These are phyloP conservation scores for Pogona vitticeps DNA, from an alignment of 2,113 vertebrate genomes.

Conservation along the genomic window DNA sequence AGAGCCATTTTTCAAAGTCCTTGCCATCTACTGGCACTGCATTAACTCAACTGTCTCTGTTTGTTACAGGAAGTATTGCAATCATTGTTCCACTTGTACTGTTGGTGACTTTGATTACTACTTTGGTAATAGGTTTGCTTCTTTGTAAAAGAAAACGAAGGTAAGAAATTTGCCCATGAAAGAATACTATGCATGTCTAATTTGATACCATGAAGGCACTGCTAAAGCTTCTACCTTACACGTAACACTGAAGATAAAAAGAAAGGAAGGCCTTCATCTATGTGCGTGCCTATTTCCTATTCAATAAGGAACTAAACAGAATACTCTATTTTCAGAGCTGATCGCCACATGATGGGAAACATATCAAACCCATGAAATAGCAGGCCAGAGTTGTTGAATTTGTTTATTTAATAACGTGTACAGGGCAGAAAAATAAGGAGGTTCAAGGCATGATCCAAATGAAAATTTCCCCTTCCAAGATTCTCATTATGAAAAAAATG, in stretches of 20 bases:
- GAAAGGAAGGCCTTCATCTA: neutral
- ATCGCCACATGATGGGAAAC: neutral
- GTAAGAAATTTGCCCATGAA: slow-evolving; percentile 67
- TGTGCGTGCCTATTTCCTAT: neutral
- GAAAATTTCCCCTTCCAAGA: neutral
- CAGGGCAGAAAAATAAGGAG: neutral
- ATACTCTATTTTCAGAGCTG: neutral
- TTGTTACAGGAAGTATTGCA: slow-evolving; percentile 90
- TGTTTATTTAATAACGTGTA: neutral
- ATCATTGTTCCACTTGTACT: slow-evolving; percentile 97
- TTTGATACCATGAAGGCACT: neutral
- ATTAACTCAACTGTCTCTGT: slow-evolving; percentile 10
- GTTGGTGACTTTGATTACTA: slow-evolving; percentile 91
- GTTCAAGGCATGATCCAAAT: neutral
- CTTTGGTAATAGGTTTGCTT: slow-evolving; percentile 90
- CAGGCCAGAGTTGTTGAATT: neutral
- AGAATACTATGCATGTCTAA: neutral
- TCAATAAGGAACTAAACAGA: neutral
- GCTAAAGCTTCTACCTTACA: neutral
- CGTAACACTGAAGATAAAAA: neutral
- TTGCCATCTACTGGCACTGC: neutral
- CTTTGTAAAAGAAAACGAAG: slow-evolving; percentile 94
- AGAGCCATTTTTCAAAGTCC: neutral
- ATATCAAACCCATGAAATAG: neutral
- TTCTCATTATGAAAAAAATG: neutral